Conservation (phyloP, 2,888 invertebrate species). For the Ctena decussata region DNA sequence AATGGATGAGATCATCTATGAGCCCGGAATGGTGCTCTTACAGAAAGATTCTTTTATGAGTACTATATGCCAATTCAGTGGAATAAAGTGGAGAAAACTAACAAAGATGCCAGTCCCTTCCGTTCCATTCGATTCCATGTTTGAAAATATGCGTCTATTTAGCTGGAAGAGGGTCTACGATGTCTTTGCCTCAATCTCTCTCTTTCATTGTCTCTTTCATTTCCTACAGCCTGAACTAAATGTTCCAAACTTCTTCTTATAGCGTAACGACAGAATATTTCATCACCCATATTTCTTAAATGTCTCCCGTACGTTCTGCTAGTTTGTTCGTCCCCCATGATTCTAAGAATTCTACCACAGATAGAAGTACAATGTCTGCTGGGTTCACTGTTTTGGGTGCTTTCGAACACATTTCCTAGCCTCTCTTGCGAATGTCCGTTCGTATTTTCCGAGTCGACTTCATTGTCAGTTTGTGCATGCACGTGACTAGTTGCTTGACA, state of each 20-base stretch:
- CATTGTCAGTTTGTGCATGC: neutral
- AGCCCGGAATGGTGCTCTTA: no score
- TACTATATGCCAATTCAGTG: no score
- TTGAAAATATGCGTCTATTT: no score
- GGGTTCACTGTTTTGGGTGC: neutral
- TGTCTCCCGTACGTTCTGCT: constrained; percentile 71
- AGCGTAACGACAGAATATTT: constrained; percentile 41
- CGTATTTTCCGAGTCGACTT: neutral
- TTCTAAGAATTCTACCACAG: constrained; percentile 71
- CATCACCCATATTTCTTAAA: constrained; percentile 73
- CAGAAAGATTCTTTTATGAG: no score
- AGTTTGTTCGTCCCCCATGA: constrained; percentile 73
- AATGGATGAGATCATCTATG: no score
- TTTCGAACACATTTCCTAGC: no score
- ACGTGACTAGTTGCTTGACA: neutral
- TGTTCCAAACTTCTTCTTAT: neutral
- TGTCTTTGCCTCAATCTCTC: neutral
- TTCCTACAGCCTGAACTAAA: neutral
- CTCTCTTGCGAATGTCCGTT: no score
- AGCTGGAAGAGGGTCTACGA: neutral
- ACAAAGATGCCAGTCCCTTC: no score
- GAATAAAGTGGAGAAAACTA: no score
- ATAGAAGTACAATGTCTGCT: constrained; percentile 31
- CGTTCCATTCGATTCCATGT: no score
- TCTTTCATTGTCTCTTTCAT: neutral